Percentiles rank a stretch among this genome's conserved stretches.
phyloP scores from a whole-genome alignment of 2,797 vertebrate genomes.

The Euthynnus affinis region DNA sequence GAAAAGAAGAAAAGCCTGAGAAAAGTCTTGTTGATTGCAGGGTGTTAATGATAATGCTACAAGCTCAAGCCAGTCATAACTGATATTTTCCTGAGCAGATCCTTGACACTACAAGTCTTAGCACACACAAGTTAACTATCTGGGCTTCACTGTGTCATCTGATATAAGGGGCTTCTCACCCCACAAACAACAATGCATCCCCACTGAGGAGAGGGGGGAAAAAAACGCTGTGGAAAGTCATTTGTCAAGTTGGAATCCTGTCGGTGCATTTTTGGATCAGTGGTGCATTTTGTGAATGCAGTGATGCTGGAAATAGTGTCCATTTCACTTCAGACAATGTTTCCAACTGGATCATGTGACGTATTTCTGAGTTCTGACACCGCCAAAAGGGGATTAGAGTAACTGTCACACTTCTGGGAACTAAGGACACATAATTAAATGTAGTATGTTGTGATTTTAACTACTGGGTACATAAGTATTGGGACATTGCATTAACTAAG shows the following conservation, averaged over 20 bases:
- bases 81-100: slow-evolving; percentile 57
- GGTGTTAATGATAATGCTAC: slow-evolving; percentile 41
- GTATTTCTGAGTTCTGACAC: slow-evolving; percentile 22
- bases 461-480: neutral
- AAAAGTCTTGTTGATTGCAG: slow-evolving; percentile 23
- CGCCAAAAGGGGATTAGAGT: slow-evolving; percentile 10
- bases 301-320: slow-evolving; percentile 63
- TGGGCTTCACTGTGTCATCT: slow-evolving; percentile 62
- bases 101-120: slow-evolving; percentile 68
- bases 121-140: slow-evolving; percentile 36
- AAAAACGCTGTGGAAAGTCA: slow-evolving; percentile 58
- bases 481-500: neutral
- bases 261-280: slow-evolving; percentile 62
- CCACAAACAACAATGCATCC: slow-evolving; percentile 45
- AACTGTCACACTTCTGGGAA: slow-evolving; percentile 6
- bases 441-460: slow-evolving; percentile 18
- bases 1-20: neutral
- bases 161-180: slow-evolving; percentile 61
- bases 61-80: slow-evolving; percentile 53
- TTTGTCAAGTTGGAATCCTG: slow-evolving; percentile 72
- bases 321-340: slow-evolving; percentile 47
- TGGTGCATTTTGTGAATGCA: slow-evolving; percentile 63
- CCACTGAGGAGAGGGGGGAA: slow-evolving; percentile 34
- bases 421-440: slow-evolving; percentile 26
- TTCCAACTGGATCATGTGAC: slow-evolving; percentile 51